Conservation (phyloP, 1,140 invertebrate species). For the Zaprionus inermis region DNA sequence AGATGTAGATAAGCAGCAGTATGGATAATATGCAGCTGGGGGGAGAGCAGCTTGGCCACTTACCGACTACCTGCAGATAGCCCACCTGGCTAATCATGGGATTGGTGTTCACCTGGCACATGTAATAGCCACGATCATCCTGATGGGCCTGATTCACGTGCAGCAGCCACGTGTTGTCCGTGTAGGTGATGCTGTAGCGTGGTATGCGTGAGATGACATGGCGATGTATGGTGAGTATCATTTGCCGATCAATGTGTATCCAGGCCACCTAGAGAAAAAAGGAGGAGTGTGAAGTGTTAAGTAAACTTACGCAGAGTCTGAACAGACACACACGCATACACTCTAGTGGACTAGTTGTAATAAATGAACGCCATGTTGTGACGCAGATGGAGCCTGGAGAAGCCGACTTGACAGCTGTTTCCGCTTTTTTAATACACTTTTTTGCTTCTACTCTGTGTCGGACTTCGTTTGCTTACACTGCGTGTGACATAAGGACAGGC, state of each 20-base stretch:
- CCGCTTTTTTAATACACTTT: constrained; percentile 81
- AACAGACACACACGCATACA: constrained; percentile 3
- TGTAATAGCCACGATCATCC: constrained; percentile 95
- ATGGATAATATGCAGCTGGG: too few relatives aligned
- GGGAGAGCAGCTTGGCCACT: constrained; percentile 82
- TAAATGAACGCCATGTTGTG: constrained; percentile 76
- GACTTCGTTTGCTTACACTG: constrained; percentile 55
- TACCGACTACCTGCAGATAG: constrained; percentile 96
- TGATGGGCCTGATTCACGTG: constrained; percentile 94
- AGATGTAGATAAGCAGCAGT: neutral
- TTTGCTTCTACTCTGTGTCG: constrained; percentile 45
- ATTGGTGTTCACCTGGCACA: constrained; percentile 97
- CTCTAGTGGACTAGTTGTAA: constrained; percentile 54
- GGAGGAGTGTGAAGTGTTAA: neutral
- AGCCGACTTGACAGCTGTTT: constrained; percentile 77
- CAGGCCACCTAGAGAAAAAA: constrained; percentile 91
- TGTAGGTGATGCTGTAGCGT: constrained; percentile 94
- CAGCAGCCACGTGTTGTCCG: constrained; percentile 95
- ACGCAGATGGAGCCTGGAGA: constrained; percentile 43
- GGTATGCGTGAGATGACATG: constrained; percentile 95
- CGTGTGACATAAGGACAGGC: constrained; percentile 56
- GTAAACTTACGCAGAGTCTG: constrained; percentile 13
- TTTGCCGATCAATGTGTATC: constrained; percentile 97
- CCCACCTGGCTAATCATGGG: constrained; percentile 98
- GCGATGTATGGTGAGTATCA: constrained; percentile 95